Evolutionary conservation across 2,797 vertebrate species (phyloP), one percentile per base, ranked within the genome.

Genomic region (Taenioides sp.): DNA sequence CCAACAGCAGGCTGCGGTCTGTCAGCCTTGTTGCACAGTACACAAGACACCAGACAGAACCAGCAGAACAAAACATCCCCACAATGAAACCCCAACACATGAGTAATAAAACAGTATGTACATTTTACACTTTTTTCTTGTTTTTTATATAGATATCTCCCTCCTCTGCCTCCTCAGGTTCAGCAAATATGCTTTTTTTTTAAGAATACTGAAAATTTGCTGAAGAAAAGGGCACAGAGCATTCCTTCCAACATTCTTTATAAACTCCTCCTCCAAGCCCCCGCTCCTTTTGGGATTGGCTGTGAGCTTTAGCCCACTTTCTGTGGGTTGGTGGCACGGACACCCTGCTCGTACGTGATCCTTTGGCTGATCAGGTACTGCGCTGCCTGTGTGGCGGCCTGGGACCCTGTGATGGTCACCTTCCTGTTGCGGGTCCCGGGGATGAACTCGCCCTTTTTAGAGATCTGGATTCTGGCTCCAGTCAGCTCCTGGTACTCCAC

Each of bases 401-500:
- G 96, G 47, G 96, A 95, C 82, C 96, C 96, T 0, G 96, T 97
- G 91, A 98, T 98, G 92, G 96, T 98, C 84, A 97, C 96, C 93
- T 96, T 96, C 90, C 96, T 96, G 94, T 96, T 98, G 92, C 96
- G 95, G 75, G 96, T 98, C 90, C 96, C 96, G 0, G 96, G 96
- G 87, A 98, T 95, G 92, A 98, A 98, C 92, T 98, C 96, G 75
- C 96, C 96, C 85, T 98, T 97, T 93, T 98, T 97, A 84, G 96
- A 98, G 92, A 98, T 98, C 92, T 97, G 96, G 91, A 98, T 98
- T 83, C 96, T 92, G 83, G 96, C 96, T 43, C 96, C 96, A 1
- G 96, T 98, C 88, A 98, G 93, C 94, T 98, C 96, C 93, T 98
- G 96, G 92, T 98, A 98, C 90, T 98, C 96, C 89, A 98, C 96